Percentiles rank a stretch among this genome's conserved stretches.
phyloP scores from a whole-genome alignment of 2,797 vertebrate genomes.

The Crax fasciolata region DNA sequence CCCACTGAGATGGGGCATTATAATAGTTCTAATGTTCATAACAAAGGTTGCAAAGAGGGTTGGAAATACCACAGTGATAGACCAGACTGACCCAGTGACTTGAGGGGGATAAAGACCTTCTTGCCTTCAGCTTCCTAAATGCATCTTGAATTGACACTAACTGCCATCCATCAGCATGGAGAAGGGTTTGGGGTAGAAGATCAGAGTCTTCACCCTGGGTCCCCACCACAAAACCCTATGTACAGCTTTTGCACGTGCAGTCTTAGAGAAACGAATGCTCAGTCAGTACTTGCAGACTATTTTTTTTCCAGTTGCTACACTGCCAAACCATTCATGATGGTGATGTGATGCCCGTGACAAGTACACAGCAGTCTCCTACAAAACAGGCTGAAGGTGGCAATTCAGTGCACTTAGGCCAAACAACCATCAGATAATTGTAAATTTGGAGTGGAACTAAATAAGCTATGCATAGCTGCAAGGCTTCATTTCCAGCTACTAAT shows the following conservation, averaged over 20 bases:
- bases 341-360: neutral
- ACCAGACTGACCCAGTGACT: neutral
- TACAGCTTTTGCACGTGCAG: neutral
- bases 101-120: neutral
- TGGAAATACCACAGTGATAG: neutral
- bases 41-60: neutral
- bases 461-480: constrained; percentile 48
- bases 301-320: neutral
- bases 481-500: constrained; percentile 67
- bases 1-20: neutral
- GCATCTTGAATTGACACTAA: rapidly evolving
- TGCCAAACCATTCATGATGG: neutral
- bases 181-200: neutral
- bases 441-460: constrained; percentile 65
- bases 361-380: constrained; percentile 1
- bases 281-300: neutral
- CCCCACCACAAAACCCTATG: neutral
- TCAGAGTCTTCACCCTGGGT: neutral
- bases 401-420: constrained; percentile 47
- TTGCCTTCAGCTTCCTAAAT: neutral
- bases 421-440: constrained; percentile 58
- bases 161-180: neutral
- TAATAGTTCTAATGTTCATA: constrained; percentile 11
- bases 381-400: constrained; percentile 26
- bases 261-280: neutral